Conservation (phyloP, 2,113 vertebrate genomes). For the Megaleporinus macrocephalus region DNA sequence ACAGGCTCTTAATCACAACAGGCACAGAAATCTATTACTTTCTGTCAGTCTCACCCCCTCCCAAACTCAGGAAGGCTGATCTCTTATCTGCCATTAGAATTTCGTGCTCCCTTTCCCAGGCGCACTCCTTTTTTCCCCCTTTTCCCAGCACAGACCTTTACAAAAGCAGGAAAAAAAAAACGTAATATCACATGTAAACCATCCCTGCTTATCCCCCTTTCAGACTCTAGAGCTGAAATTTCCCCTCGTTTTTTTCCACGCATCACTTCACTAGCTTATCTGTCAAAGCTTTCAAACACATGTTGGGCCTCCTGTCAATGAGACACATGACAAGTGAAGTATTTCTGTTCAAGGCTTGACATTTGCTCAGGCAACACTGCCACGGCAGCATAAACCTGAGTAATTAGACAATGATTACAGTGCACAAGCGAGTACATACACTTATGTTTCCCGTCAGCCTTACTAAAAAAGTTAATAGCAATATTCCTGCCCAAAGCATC, state of each 20-base stretch:
- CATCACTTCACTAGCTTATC: slow-evolving; percentile 53
- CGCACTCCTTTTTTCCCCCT: slow-evolving; percentile 55
- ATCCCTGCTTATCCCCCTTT: slow-evolving; percentile 58
- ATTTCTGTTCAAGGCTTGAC: slow-evolving; percentile 42
- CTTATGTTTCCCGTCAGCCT: neutral
- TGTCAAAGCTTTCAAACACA: slow-evolving; percentile 53
- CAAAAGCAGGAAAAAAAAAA: slow-evolving; percentile 18
- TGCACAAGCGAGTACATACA: neutral
- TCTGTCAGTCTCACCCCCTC: slow-evolving; percentile 78
- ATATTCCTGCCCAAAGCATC: neutral
- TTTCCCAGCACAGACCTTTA: slow-evolving; percentile 27
- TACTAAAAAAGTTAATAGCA: neutral
- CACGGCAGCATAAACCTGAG: slow-evolving; percentile 21
- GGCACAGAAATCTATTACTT: slow-evolving; percentile 86
- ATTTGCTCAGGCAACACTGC: slow-evolving; percentile 35
- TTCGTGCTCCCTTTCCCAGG: slow-evolving; percentile 73
- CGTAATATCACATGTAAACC: slow-evolving; percentile 48
- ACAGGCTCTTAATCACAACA: slow-evolving; percentile 80
- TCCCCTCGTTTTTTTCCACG: neutral
- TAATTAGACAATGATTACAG: slow-evolving; percentile 23
- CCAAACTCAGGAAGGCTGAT: slow-evolving; percentile 77
- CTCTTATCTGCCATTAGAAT: slow-evolving; percentile 75
- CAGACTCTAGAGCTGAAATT: slow-evolving; percentile 51
- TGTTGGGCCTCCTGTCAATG: slow-evolving; percentile 53
- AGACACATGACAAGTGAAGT: slow-evolving; percentile 52